Conservation (phyloP, 2,113 vertebrate species). For the Dipodomys stephensi region DNA sequence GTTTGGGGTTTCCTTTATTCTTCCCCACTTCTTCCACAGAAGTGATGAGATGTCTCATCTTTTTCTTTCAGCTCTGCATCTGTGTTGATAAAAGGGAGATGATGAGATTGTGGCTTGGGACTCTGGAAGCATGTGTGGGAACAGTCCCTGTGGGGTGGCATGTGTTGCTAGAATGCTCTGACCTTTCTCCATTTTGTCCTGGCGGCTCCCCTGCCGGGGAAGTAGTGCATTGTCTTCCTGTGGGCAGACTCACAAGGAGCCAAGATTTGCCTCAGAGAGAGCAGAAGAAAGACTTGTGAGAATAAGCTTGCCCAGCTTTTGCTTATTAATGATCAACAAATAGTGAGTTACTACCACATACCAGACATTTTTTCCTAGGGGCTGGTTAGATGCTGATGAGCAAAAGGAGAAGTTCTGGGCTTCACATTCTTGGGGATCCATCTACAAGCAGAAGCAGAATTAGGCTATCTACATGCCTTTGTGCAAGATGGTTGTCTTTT, state of each 20-base stretch:
- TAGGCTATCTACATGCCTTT: not conserved
- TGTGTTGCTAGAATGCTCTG: not conserved
- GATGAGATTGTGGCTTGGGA: not conserved
- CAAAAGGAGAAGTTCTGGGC: not conserved
- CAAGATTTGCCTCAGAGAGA: not conserved
- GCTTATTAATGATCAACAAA: slow-evolving; percentile 32
- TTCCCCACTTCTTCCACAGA: not conserved
- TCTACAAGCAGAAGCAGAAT: not conserved
- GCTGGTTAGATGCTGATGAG: not conserved
- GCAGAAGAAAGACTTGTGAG: not conserved
- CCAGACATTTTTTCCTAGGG: not conserved
- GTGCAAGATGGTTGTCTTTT: not conserved
- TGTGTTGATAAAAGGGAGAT: not conserved
- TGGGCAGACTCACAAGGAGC: not conserved
- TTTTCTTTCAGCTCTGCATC: not conserved
- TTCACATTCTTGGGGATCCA: not conserved
- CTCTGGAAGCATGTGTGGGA: fast-evolving
- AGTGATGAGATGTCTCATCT: not conserved
- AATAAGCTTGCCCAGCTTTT: not conserved
- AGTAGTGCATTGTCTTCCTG: not conserved
- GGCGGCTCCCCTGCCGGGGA: not conserved
- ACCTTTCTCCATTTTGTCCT: not conserved
- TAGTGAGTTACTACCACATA: not conserved
- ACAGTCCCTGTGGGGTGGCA: not conserved
- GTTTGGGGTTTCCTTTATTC: not conserved